Percentiles rank a stretch among this genome's conserved stretches.
These are phyloP conservation scores for Dicroscelio sp. DNA, from an alignment of 2,888 invertebrate genomes.

Conservation along the genomic window DNA sequence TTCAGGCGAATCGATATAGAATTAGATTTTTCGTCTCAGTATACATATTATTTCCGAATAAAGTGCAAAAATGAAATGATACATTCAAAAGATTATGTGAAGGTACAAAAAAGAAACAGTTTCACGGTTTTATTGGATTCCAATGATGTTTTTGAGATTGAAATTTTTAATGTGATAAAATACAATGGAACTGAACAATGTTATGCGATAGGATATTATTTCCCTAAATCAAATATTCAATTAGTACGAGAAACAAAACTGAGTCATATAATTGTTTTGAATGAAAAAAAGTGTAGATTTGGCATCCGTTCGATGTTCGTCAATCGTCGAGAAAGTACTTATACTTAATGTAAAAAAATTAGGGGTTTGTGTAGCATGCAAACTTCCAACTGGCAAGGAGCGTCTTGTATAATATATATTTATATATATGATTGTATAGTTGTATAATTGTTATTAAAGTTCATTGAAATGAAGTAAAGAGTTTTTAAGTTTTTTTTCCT, in stretches of 20 bases:
- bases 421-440: not conserved
- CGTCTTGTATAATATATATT: conserved; percentile 11
- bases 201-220: conserved; percentile 35
- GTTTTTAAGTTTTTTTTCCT: not conserved
- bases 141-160: conserved; percentile 28
- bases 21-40: not conserved
- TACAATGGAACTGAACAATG: not conserved
- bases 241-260: conserved; percentile 15
- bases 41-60: not conserved
- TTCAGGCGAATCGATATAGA: conserved; percentile 27
- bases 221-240: conserved; percentile 16
- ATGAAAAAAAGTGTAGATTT: conserved; percentile 24
- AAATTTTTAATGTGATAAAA: conserved; percentile 4
- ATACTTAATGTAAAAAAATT: conserved; percentile 23
- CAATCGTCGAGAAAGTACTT: conserved; percentile 27
- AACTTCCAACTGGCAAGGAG: conserved; percentile 28
- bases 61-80: conserved; percentile 1
- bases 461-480: not conserved
- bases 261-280: conserved; percentile 33
- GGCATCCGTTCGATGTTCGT: conserved; percentile 12
- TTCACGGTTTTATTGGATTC: conserved; percentile 39
- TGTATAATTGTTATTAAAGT: not conserved
- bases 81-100: conserved; percentile 10
- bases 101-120: conserved; percentile 49
- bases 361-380: conserved; percentile 18